Conservation (phyloP, 1,140 invertebrate genomes). For the Drosophila sucinea region DNA sequence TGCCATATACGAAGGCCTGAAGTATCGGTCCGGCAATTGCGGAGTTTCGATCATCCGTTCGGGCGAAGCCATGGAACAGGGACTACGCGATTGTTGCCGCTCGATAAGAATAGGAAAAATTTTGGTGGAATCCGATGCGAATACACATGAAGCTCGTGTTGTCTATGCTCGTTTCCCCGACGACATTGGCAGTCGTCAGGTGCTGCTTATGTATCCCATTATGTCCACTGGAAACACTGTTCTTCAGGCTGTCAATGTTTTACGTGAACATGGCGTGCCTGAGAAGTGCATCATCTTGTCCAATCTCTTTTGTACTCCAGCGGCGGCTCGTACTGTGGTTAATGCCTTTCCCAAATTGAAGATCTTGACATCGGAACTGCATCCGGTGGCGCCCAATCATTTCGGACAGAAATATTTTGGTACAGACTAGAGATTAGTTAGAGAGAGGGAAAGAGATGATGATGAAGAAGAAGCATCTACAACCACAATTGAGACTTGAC, state of each 20-base stretch:
- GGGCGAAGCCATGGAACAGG: slow-evolving; percentile 99
- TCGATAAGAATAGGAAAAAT: slow-evolving; percentile 99
- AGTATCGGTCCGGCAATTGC: slow-evolving; percentile 98
- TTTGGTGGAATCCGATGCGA: slow-evolving; percentile 97
- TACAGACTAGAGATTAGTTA: slow-evolving; percentile 88
- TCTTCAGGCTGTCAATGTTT: slow-evolving; percentile 92
- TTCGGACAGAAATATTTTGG: slow-evolving; percentile 99
- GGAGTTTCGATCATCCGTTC: slow-evolving; percentile 98
- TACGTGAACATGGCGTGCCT: slow-evolving; percentile 95
- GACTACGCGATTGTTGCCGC: slow-evolving; percentile 97
- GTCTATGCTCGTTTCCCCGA: slow-evolving; percentile 99
- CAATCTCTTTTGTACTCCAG: slow-evolving; percentile 98
- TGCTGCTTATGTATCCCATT: slow-evolving; percentile 99
- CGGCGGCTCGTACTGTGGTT: slow-evolving; percentile 93
- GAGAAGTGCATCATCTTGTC: slow-evolving; percentile 97
- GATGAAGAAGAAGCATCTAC: slow-evolving; percentile 13
- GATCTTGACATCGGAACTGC: slow-evolving; percentile 97
- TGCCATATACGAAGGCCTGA: slow-evolving; percentile 94
- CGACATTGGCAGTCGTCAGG: slow-evolving; percentile 95
- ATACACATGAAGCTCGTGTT: slow-evolving; percentile 97
- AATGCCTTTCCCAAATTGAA: slow-evolving; percentile 95
- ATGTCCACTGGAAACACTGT: slow-evolving; percentile 99
- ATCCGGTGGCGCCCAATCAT: slow-evolving; percentile 97
- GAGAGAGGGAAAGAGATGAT: slow-evolving; percentile 8
- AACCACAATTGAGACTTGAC: slow-evolving; percentile 56